Conservation (phyloP, 2,888 invertebrate species). For the Drosophila subquinaria region DNA sequence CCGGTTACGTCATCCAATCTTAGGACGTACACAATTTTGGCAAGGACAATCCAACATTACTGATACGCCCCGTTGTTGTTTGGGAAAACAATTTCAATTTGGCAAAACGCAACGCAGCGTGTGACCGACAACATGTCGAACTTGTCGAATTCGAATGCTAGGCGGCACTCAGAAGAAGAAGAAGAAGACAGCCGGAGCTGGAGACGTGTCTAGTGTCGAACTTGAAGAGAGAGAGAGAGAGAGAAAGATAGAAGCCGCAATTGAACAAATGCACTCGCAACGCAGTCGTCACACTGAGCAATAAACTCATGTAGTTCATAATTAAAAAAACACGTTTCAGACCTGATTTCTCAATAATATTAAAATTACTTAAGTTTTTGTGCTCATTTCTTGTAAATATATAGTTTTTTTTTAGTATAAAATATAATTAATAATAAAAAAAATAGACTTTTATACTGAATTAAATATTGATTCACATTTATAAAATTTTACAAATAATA, state of each 20-base stretch:
- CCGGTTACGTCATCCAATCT: slow-evolving; percentile 6
- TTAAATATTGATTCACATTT: too few species aligned
- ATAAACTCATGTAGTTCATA: not conserved
- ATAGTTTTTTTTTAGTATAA: too few species aligned
- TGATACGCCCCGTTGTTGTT: slow-evolving; percentile 55
- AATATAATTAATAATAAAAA: too few species aligned
- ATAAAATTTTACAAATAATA: too few species aligned
- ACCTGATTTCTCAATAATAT: too few species aligned
- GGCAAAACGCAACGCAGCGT: slow-evolving; percentile 71
- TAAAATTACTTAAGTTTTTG: too few species aligned
- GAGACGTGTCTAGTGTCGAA: not conserved
- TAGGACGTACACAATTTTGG: slow-evolving; percentile 29
- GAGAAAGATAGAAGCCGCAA: slow-evolving; percentile 15
- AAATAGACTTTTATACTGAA: too few species aligned
- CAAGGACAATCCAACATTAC: slow-evolving; percentile 30
- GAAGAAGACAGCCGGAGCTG: not conserved
- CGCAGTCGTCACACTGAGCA: not conserved
- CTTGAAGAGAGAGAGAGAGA: slow-evolving; percentile 1
- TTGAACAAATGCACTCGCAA: slow-evolving; percentile 34
- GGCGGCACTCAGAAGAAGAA: slow-evolving; percentile 24
- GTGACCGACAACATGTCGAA: slow-evolving; percentile 70
- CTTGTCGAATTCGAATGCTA: slow-evolving; percentile 43
- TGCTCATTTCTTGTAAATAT: too few species aligned
- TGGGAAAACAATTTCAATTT: slow-evolving; percentile 77
- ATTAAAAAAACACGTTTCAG: too few species aligned